Conservation (phyloP, 1,140 invertebrate genomes). For the Macrobrachium rosenbergii region DNA sequence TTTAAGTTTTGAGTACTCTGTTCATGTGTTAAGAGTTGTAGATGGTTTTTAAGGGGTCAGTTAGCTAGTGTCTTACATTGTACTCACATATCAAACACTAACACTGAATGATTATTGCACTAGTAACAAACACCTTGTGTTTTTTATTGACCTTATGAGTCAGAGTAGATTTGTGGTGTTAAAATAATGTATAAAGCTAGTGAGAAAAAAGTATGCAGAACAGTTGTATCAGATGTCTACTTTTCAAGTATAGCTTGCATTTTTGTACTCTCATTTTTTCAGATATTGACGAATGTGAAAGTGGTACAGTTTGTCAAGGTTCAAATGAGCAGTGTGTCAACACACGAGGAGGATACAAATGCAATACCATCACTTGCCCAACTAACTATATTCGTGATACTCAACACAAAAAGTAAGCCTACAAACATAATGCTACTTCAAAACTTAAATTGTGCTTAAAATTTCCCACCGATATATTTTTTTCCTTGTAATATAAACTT, state of each 20-base stretch:
- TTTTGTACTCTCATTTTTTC: constrained; percentile 61
- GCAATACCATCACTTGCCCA: constrained; percentile 88
- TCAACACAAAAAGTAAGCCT: constrained; percentile 81
- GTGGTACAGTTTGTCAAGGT: constrained; percentile 75
- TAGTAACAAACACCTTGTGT: background rate
- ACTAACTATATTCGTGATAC: constrained; percentile 81
- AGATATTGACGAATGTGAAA: constrained; percentile 92
- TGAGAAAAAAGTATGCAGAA: background rate
- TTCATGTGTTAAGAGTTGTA: no score
- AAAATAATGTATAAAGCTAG: background rate
- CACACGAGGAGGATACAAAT: constrained; percentile 87
- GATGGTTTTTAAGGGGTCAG: no score
- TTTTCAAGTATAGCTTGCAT: background rate
- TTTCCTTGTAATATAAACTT: no score
- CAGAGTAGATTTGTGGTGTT: background rate
- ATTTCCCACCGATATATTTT: no score
- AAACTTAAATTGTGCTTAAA: no score
- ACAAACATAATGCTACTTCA: background rate
- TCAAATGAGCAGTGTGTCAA: constrained; percentile 89
- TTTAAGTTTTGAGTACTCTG: no score
- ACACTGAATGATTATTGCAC: no score
- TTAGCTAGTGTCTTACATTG: no score
- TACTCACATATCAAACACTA: no score
- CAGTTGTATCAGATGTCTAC: background rate
- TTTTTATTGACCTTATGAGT: background rate